phyloP scores from a whole-genome alignment of 2,888 invertebrate genomes.

The Meghimatium bilineatum region DNA sequence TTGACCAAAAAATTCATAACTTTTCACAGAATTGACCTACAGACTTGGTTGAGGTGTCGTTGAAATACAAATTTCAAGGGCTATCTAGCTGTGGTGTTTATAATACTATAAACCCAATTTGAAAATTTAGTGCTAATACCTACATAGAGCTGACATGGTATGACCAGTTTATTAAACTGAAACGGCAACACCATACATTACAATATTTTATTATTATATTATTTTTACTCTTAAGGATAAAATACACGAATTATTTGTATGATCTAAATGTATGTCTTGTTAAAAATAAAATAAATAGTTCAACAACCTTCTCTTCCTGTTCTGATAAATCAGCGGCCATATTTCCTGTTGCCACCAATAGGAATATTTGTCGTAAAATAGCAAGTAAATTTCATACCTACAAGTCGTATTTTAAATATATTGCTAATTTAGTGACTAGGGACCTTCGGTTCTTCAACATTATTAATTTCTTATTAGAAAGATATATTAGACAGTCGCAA shows the following conservation, averaged over 20 bases:
- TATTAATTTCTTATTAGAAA: background rate
- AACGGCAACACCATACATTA: too few relatives aligned
- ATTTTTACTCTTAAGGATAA: background rate
- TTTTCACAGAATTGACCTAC: too few relatives aligned
- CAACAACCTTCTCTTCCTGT: slow-evolving; percentile 63
- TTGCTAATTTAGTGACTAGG: background rate
- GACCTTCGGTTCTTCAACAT: background rate
- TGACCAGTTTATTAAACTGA: too few relatives aligned
- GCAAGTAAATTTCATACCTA: background rate
- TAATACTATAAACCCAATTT: too few relatives aligned
- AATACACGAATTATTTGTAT: background rate
- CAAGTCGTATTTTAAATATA: background rate
- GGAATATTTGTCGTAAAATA: background rate
- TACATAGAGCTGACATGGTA: too few relatives aligned
- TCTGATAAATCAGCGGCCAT: slow-evolving; percentile 56
- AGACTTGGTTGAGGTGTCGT: too few relatives aligned
- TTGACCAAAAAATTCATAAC: too few relatives aligned
- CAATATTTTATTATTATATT: background rate
- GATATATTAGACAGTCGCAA: background rate
- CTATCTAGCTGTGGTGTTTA: too few relatives aligned
- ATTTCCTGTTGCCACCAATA: slow-evolving; percentile 36
- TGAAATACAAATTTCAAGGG: too few relatives aligned
- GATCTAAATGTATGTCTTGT: background rate
- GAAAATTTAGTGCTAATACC: too few relatives aligned
- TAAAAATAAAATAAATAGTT: background rate